phyloP scores from a whole-genome alignment of 2,797 vertebrate species.

The Pangasius larnaudii region DNA sequence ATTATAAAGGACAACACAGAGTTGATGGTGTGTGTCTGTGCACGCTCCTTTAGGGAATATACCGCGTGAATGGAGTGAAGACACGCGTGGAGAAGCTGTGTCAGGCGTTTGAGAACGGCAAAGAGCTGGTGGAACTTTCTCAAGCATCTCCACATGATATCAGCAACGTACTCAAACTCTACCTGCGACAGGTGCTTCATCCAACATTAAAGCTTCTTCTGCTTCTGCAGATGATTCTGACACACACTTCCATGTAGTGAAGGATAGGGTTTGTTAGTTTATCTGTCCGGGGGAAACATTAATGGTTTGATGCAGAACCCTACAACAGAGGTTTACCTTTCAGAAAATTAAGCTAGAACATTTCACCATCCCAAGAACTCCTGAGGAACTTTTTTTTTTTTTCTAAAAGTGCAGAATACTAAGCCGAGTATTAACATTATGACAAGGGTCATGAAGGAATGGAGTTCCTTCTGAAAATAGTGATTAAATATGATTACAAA shows the following conservation, averaged over 20 bases:
- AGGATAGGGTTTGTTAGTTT: neutral
- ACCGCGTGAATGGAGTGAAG: slow-evolving; percentile 95
- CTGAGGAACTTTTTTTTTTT: neutral
- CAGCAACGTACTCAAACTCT: slow-evolving; percentile 96
- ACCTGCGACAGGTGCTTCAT: slow-evolving; percentile 88
- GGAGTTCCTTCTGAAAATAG: neutral
- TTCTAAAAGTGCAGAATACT: neutral
- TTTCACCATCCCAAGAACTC: neutral
- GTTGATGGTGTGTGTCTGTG: neutral
- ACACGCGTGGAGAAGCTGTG: slow-evolving; percentile 97
- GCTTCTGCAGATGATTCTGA: neutral
- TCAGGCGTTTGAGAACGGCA: slow-evolving; percentile 94
- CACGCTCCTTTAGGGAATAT: slow-evolving; percentile 85
- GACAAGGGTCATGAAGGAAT: neutral
- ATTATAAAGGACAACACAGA: neutral
- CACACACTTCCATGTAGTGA: neutral
- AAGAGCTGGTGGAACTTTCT: slow-evolving; percentile 94
- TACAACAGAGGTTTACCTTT: neutral
- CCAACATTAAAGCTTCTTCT: neutral
- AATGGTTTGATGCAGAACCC: neutral
- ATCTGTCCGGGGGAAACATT: neutral
- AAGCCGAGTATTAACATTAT: neutral
- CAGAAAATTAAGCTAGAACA: neutral
- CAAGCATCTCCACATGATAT: slow-evolving; percentile 95
- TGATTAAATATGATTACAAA: neutral